These are phyloP conservation scores for Zenarchopterus dispar DNA, from an alignment of 2,797 vertebrate species.

Conservation along the genomic window DNA sequence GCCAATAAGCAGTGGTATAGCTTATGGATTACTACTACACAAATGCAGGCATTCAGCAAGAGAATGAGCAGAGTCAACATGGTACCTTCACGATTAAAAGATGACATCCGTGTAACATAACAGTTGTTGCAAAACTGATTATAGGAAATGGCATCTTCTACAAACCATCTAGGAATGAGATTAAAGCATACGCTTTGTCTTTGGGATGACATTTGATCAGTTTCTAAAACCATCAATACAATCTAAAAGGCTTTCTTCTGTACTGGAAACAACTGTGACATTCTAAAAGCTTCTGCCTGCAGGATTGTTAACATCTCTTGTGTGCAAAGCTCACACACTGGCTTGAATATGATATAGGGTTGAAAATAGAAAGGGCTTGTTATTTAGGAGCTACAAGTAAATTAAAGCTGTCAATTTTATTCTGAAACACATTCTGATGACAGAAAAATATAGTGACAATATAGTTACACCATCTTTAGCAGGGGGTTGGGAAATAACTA, in stretches of 20 bases:
- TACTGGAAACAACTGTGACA: conserved; percentile 17
- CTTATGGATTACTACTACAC: background rate
- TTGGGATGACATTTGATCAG: conserved; percentile 42
- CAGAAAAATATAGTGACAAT: background rate
- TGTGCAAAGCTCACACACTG: conserved; percentile 26
- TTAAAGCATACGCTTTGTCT: conserved; percentile 36
- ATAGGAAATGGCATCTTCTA: too few species aligned
- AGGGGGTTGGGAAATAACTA: background rate
- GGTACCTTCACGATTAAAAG: too few species aligned
- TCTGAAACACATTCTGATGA: conserved; percentile 9
- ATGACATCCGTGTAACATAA: too few species aligned
- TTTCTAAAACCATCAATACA: conserved; percentile 38
- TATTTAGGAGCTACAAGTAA: background rate
- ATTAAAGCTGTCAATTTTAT: conserved; percentile 12
- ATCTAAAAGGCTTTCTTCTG: conserved; percentile 28
- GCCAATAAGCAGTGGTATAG: too few species aligned
- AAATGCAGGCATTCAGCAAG: background rate
- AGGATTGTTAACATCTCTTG: conserved; percentile 22
- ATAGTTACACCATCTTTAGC: background rate
- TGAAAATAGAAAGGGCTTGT: conserved; percentile 11
- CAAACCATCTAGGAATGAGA: background rate
- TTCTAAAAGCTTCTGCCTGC: conserved; percentile 22
- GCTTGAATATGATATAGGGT: conserved; percentile 10
- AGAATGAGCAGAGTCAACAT: background rate
- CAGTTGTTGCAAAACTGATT: background rate